Evolutionary conservation across 2,888 invertebrate genomes (phyloP), one percentile per base, ranked within the genome.

Genomic region (Parasteatoda lunata): DNA sequence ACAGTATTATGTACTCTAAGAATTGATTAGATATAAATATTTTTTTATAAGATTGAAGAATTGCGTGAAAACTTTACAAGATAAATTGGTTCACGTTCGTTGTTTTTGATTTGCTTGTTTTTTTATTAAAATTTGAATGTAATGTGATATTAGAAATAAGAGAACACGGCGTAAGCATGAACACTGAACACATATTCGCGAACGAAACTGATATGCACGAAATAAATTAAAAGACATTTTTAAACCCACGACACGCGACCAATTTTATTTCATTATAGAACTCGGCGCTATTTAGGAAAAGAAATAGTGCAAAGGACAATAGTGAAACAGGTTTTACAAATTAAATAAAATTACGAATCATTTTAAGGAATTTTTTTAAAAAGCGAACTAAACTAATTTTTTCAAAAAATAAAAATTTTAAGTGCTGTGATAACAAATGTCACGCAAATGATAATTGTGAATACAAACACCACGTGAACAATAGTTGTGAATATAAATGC

Each of bases 71-170:
- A 68, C 66, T 84, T 73, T 70, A 77, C 54, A 59, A 72, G 54
- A 75, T 64, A 79, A 85, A 80, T 85, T 77, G 85, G 80, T 80
- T 80, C 85, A 85, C 85, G 85, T 85, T 80, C 85, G 85, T 85
- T 85, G 79, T 77, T 66, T 71, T 15, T 15, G 51, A 54, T 68
- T 77, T 68, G n/a, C 30, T 73, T 54, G 30, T 77, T 68, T 13
- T 68, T 80, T 71, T 72, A 72, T 73, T 64, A 72, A 72, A 72
- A 9, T 52, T 71, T 72, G 11, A 52, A 52, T 54, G 52, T 47
- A 78, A 78, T 66, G 68, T 78, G 73, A 84, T 68, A 59, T 80
- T 75, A 54, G 84, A 84, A 84, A 84, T 75, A 75, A 84, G 84
- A 84, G 84, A 84, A 78, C 78, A 84, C 77, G 77, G 84, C 84